phyloP scores from a whole-genome alignment of 1,140 invertebrate species.

The Bombus confusus region DNA sequence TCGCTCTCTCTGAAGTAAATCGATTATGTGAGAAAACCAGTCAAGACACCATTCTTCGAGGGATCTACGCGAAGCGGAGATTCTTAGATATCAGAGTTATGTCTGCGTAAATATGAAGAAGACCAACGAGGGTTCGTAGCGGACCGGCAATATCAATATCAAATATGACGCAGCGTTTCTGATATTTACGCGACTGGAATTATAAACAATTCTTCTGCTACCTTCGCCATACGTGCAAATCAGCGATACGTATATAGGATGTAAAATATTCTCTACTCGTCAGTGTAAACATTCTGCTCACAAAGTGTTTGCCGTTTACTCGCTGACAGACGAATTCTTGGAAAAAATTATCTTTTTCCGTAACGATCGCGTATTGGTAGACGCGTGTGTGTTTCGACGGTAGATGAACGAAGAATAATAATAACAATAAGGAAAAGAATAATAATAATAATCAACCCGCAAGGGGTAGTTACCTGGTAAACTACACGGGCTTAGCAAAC shows the following conservation, averaged over 20 bases:
- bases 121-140: no score
- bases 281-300: not conserved
- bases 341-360: not conserved
- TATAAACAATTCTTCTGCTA: not conserved
- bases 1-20: not conserved
- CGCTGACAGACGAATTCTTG: not conserved
- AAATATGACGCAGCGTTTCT: not conserved
- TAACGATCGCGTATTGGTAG: not conserved
- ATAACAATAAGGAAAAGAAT: not conserved
- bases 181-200: not conserved
- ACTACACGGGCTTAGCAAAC: not conserved
- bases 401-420: not conserved
- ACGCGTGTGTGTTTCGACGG: not conserved
- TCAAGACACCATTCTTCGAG: not conserved
- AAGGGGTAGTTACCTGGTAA: not conserved
- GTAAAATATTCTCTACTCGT: not conserved
- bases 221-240: no score
- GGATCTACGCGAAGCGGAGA: not conserved
- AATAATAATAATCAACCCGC: not conserved
- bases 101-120: not conserved
- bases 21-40: constrained; percentile 5
- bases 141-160: not conserved
- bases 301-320: not conserved
- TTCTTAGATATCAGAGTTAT: constrained; percentile 1
- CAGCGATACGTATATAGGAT: not conserved